phyloP scores from a whole-genome alignment of 2,113 vertebrate genomes.

The Oreochromis aureus region DNA sequence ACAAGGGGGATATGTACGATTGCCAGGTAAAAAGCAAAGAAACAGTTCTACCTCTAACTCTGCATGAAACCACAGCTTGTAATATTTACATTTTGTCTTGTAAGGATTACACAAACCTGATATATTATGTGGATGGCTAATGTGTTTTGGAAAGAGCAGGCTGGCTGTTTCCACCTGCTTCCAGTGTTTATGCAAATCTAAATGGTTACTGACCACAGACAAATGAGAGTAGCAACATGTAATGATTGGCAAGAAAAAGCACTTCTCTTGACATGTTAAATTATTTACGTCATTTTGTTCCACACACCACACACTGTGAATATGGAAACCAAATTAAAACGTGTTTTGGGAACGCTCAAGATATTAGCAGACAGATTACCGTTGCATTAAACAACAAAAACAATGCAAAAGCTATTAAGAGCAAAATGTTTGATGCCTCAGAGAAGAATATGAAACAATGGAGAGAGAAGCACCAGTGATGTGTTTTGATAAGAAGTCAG shows the following conservation, averaged over 20 bases:
- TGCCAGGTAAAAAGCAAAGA: neutral
- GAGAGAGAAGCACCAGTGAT: conserved; percentile 7
- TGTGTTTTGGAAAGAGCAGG: neutral
- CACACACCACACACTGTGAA: neutral
- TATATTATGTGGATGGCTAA: neutral
- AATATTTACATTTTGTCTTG: neutral
- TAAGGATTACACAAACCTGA: neutral
- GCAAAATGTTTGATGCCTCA: neutral
- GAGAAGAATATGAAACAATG: conserved; percentile 23
- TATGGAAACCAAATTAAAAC: neutral
- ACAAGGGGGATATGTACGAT: neutral
- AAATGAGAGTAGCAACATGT: neutral
- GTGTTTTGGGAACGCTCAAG: neutral
- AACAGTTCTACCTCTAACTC: neutral
- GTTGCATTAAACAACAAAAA: neutral
- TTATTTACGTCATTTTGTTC: neutral
- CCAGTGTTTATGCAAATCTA: neutral
- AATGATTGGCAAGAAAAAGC: neutral
- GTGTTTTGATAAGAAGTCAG: conserved; percentile 39
- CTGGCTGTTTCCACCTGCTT: neutral
- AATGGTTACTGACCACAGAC: neutral
- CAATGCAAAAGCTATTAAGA: neutral
- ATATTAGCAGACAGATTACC: neutral
- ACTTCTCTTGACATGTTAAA: neutral
- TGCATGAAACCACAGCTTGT: neutral